A percentile compares a stretch with the other conserved stretches of the same genome.
Evolutionary conservation across 2,888 invertebrate species (phyloP).

Genomic region (Apeira syringaria): DNA sequence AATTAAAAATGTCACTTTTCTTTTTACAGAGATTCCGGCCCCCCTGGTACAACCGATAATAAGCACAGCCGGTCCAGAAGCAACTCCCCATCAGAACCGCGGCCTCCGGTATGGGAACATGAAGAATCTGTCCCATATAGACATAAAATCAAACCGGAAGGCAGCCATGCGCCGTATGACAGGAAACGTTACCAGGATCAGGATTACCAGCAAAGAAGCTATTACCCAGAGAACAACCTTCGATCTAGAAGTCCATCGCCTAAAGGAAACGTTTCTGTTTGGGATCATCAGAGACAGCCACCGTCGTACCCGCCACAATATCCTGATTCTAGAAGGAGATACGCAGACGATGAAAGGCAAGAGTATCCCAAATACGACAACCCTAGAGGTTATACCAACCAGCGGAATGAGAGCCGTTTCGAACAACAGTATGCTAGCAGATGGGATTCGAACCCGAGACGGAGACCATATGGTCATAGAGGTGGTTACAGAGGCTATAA

Average conservation of each 20-base stretch:
- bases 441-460: constrained; percentile 37
- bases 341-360: constrained; percentile 21
- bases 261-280: constrained; percentile 15
- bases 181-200: constrained; percentile 24
- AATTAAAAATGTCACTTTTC: constrained; percentile 5
- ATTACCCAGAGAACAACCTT: constrained; percentile 17
- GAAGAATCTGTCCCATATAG: constrained; percentile 12
- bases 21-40: constrained; percentile 51
- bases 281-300: constrained; percentile 20
- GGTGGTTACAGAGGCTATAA: constrained; percentile 50
- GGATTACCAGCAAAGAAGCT: constrained; percentile 15
- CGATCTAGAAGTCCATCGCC: constrained; percentile 25
- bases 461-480: constrained; percentile 47
- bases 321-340: constrained; percentile 15
- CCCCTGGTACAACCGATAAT: constrained; percentile 41
- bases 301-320: constrained; percentile 2
- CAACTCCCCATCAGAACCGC: constrained; percentile 51
- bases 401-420: constrained; percentile 27
- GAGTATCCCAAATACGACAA: constrained; percentile 25
- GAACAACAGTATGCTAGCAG: constrained; percentile 37
- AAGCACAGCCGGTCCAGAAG: constrained; percentile 54
- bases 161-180: constrained; percentile 13
- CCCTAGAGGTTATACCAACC: constrained; percentile 21
- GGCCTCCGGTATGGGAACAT: constrained; percentile 34
- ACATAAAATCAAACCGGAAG: constrained; percentile 13